These are phyloP conservation scores for Hypotaenidia okinawae DNA, from an alignment of 2,797 vertebrate genomes.

Conservation along the genomic window DNA sequence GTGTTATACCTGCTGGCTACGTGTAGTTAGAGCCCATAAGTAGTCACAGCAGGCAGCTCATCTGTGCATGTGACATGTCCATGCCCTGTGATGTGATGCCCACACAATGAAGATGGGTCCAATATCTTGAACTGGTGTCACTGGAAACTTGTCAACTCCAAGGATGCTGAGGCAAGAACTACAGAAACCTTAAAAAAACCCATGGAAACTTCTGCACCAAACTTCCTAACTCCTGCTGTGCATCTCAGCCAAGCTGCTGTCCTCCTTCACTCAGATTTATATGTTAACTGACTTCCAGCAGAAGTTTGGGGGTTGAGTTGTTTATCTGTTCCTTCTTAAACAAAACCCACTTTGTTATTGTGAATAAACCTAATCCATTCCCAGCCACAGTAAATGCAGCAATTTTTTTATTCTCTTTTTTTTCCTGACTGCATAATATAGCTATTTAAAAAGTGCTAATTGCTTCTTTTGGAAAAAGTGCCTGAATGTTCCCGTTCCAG, in stretches of 20 bases:
- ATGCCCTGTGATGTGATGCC: background rate
- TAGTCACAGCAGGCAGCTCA: background rate
- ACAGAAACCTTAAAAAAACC: background rate
- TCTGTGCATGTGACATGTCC: rapidly evolving
- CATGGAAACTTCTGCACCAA: background rate
- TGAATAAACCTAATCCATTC: conserved; percentile 3
- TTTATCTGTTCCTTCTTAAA: background rate
- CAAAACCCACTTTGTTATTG: background rate
- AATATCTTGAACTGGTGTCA: rapidly evolving
- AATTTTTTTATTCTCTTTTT: background rate
- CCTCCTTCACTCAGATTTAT: rapidly evolving
- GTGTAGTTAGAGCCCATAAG: background rate
- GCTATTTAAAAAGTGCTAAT: conserved; percentile 41
- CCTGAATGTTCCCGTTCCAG: background rate
- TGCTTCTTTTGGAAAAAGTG: conserved; percentile 31
- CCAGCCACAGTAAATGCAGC: background rate
- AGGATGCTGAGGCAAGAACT: background rate
- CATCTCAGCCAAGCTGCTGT: background rate
- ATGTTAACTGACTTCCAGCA: background rate
- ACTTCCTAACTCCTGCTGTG: background rate
- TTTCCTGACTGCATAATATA: background rate
- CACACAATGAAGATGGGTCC: background rate
- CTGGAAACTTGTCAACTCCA: background rate
- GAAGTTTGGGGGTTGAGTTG: background rate
- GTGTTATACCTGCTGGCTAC: rapidly evolving